Evolutionary conservation across 2,113 vertebrate species (phyloP).

Genomic region (Corydoras maculifer): DNA sequence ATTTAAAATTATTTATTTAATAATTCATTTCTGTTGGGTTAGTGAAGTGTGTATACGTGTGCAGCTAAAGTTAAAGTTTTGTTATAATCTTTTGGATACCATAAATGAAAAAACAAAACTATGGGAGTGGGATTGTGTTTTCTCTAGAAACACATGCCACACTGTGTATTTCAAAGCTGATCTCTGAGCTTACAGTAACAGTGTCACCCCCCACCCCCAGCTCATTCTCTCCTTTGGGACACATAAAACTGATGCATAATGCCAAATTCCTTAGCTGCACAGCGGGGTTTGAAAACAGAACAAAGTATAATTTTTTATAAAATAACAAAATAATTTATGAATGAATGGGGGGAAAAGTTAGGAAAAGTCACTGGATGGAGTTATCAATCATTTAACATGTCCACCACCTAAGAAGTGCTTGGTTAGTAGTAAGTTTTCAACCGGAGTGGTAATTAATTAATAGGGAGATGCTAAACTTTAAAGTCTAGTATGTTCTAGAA

Average conservation of each 20-base stretch:
- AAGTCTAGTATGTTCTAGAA: too few species aligned
- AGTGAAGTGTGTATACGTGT: not conserved
- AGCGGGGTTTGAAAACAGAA: slow-evolving; percentile 1
- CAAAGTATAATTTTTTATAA: not conserved
- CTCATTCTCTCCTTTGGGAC: not conserved
- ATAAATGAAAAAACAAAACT: not conserved
- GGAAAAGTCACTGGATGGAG: too few species aligned
- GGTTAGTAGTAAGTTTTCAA: too few species aligned
- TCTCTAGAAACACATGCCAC: not conserved
- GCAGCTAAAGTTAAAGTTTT: not conserved
- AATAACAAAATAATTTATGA: too few species aligned
- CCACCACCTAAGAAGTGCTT: too few species aligned
- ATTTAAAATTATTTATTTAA: too few species aligned
- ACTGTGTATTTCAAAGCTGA: not conserved
- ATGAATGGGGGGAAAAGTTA: too few species aligned
- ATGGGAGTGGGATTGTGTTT: not conserved
- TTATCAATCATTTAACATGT: too few species aligned
- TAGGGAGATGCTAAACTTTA: too few species aligned
- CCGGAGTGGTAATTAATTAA: too few species aligned
- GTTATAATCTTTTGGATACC: not conserved
- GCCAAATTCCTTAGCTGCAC: not conserved
- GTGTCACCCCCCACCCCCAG: not conserved
- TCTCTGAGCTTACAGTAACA: not conserved
- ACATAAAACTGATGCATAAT: slow-evolving; percentile 11
- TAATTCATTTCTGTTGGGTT: not conserved